Evolutionary conservation across 2,888 invertebrate species (phyloP).

Genomic region (Apamea crenata): DNA sequence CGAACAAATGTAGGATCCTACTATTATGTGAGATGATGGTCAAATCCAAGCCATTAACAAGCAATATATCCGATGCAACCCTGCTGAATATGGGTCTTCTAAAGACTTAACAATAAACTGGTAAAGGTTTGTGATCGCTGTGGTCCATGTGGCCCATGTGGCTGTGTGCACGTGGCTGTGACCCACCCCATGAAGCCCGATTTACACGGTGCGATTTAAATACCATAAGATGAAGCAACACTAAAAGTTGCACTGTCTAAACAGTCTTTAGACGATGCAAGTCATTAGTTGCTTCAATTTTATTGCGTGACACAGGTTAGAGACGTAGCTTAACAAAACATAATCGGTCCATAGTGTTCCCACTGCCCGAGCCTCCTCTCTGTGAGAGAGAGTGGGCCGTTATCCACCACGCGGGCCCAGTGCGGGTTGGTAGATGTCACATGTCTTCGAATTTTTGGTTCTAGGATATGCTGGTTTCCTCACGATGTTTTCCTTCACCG

Average conservation of each 20-base stretch:
- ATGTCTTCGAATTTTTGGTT: no score
- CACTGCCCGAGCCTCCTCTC: no score
- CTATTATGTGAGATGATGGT: neutral
- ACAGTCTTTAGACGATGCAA: neutral
- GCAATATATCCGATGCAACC: neutral
- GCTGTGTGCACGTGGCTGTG: no score
- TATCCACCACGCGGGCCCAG: no score
- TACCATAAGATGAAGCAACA: neutral
- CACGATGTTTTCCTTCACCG: no score
- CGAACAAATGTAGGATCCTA: neutral
- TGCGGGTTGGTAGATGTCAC: no score
- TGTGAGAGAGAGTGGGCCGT: no score
- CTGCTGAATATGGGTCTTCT: neutral
- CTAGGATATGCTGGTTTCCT: no score
- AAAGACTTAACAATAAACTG: neutral
- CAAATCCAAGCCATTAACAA: neutral
- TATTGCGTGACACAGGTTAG: neutral
- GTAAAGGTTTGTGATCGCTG: neutral
- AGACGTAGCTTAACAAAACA: no score
- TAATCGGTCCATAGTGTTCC: no score
- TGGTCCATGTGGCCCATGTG: neutral
- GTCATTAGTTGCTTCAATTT: neutral
- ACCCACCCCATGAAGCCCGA: neutral
- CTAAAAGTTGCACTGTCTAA: neutral
- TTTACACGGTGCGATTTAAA: neutral